phyloP scores from a whole-genome alignment of 1,140 invertebrate species.

The Globodera rostochiensis region DNA sequence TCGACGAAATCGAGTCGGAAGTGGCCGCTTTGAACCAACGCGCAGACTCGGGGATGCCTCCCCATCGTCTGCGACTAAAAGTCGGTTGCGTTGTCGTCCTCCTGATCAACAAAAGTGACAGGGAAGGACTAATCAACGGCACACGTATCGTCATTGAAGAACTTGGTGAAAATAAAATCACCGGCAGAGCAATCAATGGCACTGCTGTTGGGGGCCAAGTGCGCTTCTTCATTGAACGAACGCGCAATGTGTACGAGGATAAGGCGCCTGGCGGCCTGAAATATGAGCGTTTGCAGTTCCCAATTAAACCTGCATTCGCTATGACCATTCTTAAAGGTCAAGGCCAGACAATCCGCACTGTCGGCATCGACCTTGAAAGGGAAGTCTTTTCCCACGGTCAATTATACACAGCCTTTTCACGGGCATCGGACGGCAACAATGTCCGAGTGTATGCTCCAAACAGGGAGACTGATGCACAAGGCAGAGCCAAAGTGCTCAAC shows the following conservation, averaged over 20 bases:
- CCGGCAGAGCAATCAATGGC: neutral
- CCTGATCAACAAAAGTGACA: constrained; percentile 1
- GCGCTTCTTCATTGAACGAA: neutral
- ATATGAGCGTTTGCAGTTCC: constrained; percentile 16
- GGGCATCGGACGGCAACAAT: neutral
- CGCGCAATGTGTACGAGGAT: neutral
- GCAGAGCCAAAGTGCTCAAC: neutral
- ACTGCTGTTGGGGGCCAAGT: neutral
- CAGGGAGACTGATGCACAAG: neutral
- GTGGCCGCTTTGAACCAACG: neutral
- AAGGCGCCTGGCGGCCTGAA: neutral
- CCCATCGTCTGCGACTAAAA: constrained; percentile 23
- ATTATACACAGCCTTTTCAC: neutral
- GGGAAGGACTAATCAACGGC: constrained; percentile 22
- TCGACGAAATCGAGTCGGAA: neutral
- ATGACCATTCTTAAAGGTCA: constrained; percentile 30
- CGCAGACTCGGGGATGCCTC: constrained; percentile 7
- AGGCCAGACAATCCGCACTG: constrained; percentile 6
- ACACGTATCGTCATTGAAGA: constrained; percentile 27
- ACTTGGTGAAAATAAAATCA: neutral
- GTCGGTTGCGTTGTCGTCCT: constrained; percentile 21
- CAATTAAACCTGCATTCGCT: constrained; percentile 18
- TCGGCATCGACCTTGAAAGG: constrained; percentile 13
- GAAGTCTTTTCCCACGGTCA: constrained; percentile 27
- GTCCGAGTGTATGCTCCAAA: constrained; percentile 5